Evolutionary conservation across 1,140 invertebrate species (phyloP).

Genomic region (Nebria ingens): DNA sequence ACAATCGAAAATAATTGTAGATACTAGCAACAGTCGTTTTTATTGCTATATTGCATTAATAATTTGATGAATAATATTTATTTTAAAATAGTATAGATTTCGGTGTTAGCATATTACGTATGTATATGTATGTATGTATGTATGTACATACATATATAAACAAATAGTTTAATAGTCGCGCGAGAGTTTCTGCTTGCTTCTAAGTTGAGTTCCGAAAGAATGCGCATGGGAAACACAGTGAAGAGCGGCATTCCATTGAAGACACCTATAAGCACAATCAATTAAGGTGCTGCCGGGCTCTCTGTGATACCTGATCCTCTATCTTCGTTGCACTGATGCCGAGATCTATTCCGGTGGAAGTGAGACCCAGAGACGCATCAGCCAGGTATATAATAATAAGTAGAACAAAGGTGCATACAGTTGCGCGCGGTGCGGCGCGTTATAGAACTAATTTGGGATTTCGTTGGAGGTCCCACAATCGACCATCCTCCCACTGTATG

Average conservation of each 20-base stretch:
- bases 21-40: too few species aligned
- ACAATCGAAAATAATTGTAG: too few species aligned
- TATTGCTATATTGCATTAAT: too few species aligned
- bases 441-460: constrained; percentile 2
- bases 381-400: not conserved
- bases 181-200: too few species aligned
- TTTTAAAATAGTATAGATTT: too few species aligned
- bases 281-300: constrained; percentile 1
- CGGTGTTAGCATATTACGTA: too few species aligned
- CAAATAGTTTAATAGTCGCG: constrained; percentile 3
- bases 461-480: not conserved
- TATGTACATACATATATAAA: not conserved
- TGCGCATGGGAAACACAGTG: not conserved
- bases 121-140: too few species aligned
- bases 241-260: not conserved
- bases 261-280: constrained; percentile 8
- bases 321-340: not conserved
- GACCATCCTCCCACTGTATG: too few species aligned
- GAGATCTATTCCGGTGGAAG: not conserved
- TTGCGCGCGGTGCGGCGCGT: not conserved
- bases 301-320: not conserved
- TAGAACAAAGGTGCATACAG: not conserved
- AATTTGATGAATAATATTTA: too few species aligned
- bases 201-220: too few species aligned
- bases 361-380: not conserved